Percentiles rank a stretch among this genome's conserved stretches.
phyloP scores from a whole-genome alignment of 2,888 invertebrate genomes.

The Leucoma salicis region DNA sequence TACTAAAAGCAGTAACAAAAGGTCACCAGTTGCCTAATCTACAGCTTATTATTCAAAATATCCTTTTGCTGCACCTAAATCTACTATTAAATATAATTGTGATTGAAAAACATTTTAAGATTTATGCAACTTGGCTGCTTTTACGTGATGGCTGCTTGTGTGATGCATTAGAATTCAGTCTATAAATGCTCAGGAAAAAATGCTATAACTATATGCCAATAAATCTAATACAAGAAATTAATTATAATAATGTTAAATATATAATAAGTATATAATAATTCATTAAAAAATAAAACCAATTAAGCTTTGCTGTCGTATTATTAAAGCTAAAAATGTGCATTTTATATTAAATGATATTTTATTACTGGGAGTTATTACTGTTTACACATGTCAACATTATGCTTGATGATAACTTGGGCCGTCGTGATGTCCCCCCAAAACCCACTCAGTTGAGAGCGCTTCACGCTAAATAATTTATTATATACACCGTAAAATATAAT shows the following conservation, averaged over 20 bases:
- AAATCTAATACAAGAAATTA: constrained; percentile 36
- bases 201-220: constrained; percentile 44
- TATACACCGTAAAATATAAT: constrained; percentile 68
- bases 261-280: constrained; percentile 21
- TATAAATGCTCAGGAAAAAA: constrained; percentile 51
- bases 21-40: constrained; percentile 22
- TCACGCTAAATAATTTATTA: constrained; percentile 62
- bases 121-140: constrained; percentile 36
- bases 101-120: constrained; percentile 22
- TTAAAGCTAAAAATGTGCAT: constrained; percentile 75
- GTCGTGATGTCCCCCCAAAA: not conserved
- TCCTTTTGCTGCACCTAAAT: constrained; percentile 46
- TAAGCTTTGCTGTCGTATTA: constrained; percentile 62
- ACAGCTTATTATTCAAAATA: constrained; percentile 26
- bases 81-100: constrained; percentile 45
- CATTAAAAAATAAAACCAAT: constrained; percentile 44
- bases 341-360: constrained; percentile 54
- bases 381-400: constrained; percentile 20
- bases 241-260: constrained; percentile 35
- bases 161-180: constrained; percentile 63
- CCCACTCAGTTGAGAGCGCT: constrained; percentile 21
- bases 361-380: constrained; percentile 42
- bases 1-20: constrained; percentile 58
- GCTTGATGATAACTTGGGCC: constrained; percentile 7
- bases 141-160: constrained; percentile 64